These are phyloP conservation scores for Oxyura jamaicensis DNA, from an alignment of 2,113 vertebrate genomes.

Conservation along the genomic window DNA sequence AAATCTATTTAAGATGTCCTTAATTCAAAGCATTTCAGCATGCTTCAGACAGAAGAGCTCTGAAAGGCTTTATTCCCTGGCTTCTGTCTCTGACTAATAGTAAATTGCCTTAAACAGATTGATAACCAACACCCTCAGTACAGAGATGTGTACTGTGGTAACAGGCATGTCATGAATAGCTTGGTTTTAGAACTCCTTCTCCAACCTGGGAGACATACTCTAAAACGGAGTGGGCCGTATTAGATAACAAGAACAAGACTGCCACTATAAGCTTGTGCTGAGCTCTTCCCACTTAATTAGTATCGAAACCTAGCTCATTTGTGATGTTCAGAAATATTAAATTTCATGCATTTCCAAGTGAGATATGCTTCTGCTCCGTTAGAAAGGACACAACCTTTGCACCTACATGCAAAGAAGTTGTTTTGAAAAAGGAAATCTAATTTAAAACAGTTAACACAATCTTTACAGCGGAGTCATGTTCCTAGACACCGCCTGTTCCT, in stretches of 20 bases:
- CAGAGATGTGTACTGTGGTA: not conserved
- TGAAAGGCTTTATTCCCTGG: not conserved
- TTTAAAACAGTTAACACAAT: constrained; percentile 24
- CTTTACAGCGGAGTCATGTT: constrained; percentile 1
- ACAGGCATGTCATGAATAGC: fast-evolving
- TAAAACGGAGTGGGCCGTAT: not conserved
- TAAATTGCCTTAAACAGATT: not conserved
- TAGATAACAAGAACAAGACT: not conserved
- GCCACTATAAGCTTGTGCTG: not conserved
- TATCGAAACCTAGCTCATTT: not conserved
- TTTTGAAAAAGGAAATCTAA: constrained; percentile 24
- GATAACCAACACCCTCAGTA: not conserved
- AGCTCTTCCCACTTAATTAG: not conserved
- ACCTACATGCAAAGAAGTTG: not conserved
- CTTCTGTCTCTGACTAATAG: not conserved
- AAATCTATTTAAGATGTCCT: not conserved
- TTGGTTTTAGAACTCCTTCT: not conserved
- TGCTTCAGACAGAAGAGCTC: not conserved
- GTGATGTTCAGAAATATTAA: not conserved
- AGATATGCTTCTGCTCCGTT: not conserved
- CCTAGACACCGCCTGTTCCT: not conserved
- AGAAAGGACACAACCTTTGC: not conserved
- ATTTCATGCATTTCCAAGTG: not conserved
- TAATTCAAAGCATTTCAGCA: not conserved
- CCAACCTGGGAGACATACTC: not conserved